A percentile compares a stretch with the other conserved stretches of the same genome.
These are phyloP conservation scores for Xestobium rufovillosum DNA, from an alignment of 2,888 invertebrate genomes.

Conservation along the genomic window DNA sequence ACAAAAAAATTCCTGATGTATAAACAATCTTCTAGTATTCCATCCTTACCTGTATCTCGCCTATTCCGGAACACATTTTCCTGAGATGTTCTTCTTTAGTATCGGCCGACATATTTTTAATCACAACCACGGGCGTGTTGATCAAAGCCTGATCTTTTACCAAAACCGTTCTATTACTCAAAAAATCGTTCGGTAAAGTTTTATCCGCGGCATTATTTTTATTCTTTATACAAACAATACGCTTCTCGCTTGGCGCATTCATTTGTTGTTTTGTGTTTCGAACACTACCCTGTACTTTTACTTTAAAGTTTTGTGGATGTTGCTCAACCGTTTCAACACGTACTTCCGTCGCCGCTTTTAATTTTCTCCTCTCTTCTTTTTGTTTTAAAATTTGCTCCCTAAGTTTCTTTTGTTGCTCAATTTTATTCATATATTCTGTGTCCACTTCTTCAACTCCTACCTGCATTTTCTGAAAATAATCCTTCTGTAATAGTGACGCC, in stretches of 20 bases:
- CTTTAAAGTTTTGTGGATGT: background rate
- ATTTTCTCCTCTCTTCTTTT: background rate
- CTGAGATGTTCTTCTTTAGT: background rate
- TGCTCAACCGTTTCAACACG: background rate
- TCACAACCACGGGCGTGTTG: conserved; percentile 1
- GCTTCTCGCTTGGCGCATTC: background rate
- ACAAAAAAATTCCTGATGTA: too few relatives aligned
- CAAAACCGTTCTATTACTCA: background rate
- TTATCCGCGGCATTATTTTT: background rate
- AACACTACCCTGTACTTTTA: background rate
- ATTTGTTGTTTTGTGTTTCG: background rate
- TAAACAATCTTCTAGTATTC: too few relatives aligned
- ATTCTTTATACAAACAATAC: background rate
- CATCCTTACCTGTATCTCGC: conserved; percentile 2
- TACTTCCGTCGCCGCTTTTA: background rate
- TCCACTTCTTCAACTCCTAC: background rate
- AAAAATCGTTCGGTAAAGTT: too few relatives aligned
- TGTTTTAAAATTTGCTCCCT: background rate
- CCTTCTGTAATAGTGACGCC: too few relatives aligned
- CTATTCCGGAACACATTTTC: background rate
- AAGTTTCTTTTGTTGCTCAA: background rate
- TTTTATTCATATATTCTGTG: background rate
- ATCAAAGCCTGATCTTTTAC: conserved; percentile 1
- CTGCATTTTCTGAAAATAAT: too few relatives aligned
- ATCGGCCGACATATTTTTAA: background rate